Conservation (phyloP, 2,888 invertebrate species). For the Oeneis ivallda region DNA sequence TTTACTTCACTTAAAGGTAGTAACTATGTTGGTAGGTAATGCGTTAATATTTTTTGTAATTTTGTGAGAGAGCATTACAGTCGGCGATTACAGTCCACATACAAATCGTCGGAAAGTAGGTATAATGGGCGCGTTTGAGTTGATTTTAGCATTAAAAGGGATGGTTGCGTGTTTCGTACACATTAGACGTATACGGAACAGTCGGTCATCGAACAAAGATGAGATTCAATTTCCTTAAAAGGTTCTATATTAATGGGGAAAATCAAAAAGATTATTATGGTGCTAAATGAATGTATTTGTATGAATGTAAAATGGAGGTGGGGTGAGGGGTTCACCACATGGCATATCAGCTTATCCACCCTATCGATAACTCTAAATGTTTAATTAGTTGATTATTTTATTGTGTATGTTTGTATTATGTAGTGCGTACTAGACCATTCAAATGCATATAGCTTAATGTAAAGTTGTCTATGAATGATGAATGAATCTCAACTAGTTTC, state of each 20-base stretch:
- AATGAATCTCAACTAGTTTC: too few species aligned
- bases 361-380: too few species aligned
- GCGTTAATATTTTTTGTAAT: not conserved
- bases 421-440: too few species aligned
- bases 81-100: not conserved
- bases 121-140: slow-evolving; percentile 1
- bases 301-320: too few species aligned
- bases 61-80: slow-evolving; percentile 1
- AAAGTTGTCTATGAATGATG: too few species aligned
- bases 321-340: too few species aligned
- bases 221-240: slow-evolving; percentile 14
- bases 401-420: too few species aligned
- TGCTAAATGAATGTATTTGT: too few species aligned
- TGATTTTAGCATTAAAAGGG: slow-evolving; percentile 9
- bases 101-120: not conserved
- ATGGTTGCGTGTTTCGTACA: not conserved
- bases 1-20: too few species aligned
- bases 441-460: too few species aligned
- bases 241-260: not conserved
- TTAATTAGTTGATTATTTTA: too few species aligned
- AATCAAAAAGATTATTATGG: not conserved
- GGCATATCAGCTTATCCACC: too few species aligned
- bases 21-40: not conserved
- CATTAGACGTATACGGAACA: not conserved
- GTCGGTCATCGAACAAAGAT: not conserved